phyloP scores from a whole-genome alignment of 2,888 invertebrate genomes.

The Tanypteryx hageni region DNA sequence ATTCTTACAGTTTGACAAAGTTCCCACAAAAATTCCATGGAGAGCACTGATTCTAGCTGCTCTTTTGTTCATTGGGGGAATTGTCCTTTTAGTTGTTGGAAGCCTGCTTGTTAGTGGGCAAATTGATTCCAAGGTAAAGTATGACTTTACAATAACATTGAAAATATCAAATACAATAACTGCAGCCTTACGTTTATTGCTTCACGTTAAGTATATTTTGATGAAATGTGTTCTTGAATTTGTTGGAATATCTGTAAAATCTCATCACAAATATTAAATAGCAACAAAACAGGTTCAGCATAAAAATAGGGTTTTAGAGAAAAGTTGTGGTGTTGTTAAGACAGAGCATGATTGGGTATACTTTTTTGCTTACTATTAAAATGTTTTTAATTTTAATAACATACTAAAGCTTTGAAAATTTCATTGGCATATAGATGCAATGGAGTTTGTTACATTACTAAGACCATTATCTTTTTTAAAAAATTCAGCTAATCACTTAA shows the following conservation, averaged over 20 bases:
- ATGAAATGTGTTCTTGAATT: background rate
- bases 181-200: background rate
- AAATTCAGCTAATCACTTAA: too few species aligned
- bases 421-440: too few species aligned
- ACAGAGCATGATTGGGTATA: too few species aligned
- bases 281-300: too few species aligned
- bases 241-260: background rate
- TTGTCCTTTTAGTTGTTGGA: conserved; percentile 85
- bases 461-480: too few species aligned
- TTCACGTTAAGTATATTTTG: background rate
- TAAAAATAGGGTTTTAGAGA: too few species aligned
- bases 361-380: too few species aligned
- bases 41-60: conserved; percentile 88
- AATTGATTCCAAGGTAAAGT: conserved; percentile 83
- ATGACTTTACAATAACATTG: background rate
- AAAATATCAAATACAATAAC: background rate
- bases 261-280: too few species aligned
- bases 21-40: conserved; percentile 86
- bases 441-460: too few species aligned
- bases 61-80: conserved; percentile 87
- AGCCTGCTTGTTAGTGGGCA: conserved; percentile 88
- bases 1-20: conserved; percentile 74
- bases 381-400: too few species aligned
- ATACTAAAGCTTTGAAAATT: too few species aligned
- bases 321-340: too few species aligned